phyloP scores from a whole-genome alignment of 1,140 invertebrate species.

The Mya arenaria region DNA sequence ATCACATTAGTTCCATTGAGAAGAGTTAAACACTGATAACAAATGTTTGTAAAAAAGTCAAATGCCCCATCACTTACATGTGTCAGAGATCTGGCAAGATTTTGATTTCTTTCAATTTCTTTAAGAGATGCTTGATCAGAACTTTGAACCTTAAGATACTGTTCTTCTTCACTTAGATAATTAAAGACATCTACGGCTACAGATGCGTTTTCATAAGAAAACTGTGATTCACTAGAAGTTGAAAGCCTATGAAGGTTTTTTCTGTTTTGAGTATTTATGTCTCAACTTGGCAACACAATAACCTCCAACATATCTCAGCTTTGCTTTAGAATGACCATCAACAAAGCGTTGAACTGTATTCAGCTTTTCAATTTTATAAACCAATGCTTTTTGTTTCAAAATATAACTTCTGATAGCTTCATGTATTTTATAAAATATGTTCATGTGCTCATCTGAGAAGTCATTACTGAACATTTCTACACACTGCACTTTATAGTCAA shows the following conservation, averaged over 20 bases:
- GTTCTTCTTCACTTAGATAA: background rate
- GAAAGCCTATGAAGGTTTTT: conserved; percentile 1
- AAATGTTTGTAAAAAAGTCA: background rate
- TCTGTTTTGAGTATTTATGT: background rate
- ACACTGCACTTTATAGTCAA: conserved; percentile 8
- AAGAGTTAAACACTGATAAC: background rate
- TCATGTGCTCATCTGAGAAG: conserved; percentile 8
- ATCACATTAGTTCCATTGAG: background rate
- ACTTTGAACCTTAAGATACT: background rate
- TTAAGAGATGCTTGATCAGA: background rate
- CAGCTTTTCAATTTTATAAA: background rate
- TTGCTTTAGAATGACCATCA: background rate
- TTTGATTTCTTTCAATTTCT: conserved; percentile 4
- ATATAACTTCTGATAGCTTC: background rate
- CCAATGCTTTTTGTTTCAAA: conserved; percentile 7
- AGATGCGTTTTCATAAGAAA: background rate
- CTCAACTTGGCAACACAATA: conserved; percentile 4
- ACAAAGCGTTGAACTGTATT: background rate
- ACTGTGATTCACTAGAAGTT: background rate
- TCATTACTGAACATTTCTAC: background rate
- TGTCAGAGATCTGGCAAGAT: background rate
- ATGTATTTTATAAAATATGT: background rate
- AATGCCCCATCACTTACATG: background rate
- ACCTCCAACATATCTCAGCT: conserved; percentile 12
- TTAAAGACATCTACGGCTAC: background rate